Conservation (phyloP, 2,888 invertebrate genomes). For the Steinernema carpocapsae region DNA sequence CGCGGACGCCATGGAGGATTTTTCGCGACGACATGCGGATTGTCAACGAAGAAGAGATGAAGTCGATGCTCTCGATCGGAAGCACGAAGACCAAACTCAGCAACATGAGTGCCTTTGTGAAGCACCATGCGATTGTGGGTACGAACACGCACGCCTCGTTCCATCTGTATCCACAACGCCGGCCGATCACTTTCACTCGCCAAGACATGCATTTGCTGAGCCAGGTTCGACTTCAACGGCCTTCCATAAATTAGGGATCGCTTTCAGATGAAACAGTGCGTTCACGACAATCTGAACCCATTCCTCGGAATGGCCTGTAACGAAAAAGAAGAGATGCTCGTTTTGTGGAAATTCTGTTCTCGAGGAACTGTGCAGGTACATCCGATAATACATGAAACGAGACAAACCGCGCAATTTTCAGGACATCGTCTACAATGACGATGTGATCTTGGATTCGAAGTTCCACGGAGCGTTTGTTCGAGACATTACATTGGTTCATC, state of each 20-base stretch:
- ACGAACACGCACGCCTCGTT: constrained; percentile 67
- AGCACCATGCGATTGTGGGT: constrained; percentile 66
- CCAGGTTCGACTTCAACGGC: constrained; percentile 4
- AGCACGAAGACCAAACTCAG: constrained; percentile 63
- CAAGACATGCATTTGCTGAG: constrained; percentile 57
- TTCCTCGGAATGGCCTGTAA: constrained; percentile 80
- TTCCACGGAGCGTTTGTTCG: constrained; percentile 94
- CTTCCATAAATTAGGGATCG: background rate
- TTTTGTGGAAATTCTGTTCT: constrained; percentile 67
- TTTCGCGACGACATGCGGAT: constrained; percentile 64
- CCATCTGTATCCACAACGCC: constrained; percentile 64
- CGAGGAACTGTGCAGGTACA: constrained; percentile 60
- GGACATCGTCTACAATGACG: constrained; percentile 98
- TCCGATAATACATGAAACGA: background rate
- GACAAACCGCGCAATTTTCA: constrained; percentile 28
- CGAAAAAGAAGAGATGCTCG: constrained; percentile 66
- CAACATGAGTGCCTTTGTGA: constrained; percentile 65
- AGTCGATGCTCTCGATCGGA: constrained; percentile 67
- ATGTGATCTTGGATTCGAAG: constrained; percentile 93
- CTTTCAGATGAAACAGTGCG: constrained; percentile 80
- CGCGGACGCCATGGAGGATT: constrained; percentile 63
- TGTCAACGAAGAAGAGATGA: constrained; percentile 65
- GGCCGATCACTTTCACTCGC: constrained; percentile 60
- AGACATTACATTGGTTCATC: constrained; percentile 89
- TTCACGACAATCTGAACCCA: constrained; percentile 94